phyloP scores from a whole-genome alignment of 2,888 invertebrate species.

The Tortricodes alternella region DNA sequence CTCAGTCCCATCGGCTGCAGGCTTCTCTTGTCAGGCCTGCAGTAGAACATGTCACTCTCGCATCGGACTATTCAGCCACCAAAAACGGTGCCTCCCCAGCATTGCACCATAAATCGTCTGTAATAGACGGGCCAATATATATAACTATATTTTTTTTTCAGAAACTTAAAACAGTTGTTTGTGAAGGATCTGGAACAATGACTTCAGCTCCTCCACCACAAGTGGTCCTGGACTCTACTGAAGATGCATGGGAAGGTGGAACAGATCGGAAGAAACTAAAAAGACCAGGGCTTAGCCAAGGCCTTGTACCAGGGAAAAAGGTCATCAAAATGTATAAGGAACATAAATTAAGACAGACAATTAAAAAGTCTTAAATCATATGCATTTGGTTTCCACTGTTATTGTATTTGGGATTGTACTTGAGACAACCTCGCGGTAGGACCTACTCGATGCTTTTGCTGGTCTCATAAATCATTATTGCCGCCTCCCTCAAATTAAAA shows the following conservation, averaged over 20 bases:
- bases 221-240: constrained; percentile 54
- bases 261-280: constrained; percentile 85
- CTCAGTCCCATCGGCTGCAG: too few species aligned
- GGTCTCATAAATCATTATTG: too few species aligned
- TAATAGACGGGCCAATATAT: neutral
- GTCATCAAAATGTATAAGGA: constrained; percentile 90
- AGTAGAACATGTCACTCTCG: too few species aligned
- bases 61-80: too few species aligned
- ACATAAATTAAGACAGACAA: constrained; percentile 79
- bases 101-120: too few species aligned
- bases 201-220: constrained; percentile 60
- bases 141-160: constrained; percentile 43
- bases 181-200: constrained; percentile 68
- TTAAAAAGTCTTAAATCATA: constrained; percentile 46
- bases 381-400: neutral
- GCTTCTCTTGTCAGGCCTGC: too few species aligned
- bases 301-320: constrained; percentile 91
- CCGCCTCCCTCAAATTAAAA: too few species aligned
- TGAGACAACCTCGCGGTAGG: too few species aligned
- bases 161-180: constrained; percentile 70
- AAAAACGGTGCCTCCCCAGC: too few species aligned
- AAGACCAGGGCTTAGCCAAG: constrained; percentile 89
- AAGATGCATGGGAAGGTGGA: constrained; percentile 74
- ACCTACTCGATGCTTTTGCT: too few species aligned
- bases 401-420: too few species aligned